Conservation (phyloP, 2,888 invertebrate genomes). For the Chalcis sispes region DNA sequence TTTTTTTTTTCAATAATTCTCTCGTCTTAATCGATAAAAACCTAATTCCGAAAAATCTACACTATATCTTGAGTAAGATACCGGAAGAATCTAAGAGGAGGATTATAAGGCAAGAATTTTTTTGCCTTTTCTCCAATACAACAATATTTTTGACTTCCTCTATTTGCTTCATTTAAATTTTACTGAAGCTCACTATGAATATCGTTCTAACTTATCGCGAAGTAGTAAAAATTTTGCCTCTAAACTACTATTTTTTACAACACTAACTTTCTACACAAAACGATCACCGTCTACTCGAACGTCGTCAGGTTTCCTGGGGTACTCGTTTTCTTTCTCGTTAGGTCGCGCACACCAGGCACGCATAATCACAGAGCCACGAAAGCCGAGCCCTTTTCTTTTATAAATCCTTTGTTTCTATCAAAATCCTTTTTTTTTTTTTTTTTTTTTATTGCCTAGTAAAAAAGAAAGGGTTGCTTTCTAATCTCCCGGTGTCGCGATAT, state of each 20-base stretch:
- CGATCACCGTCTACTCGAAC: conserved; percentile 53
- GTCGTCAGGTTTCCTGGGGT: conserved; percentile 54
- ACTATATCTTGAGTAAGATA: background rate
- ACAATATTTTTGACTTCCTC: background rate
- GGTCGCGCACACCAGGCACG: conserved; percentile 51
- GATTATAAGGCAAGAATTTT: conserved; percentile 16
- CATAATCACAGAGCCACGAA: conserved; percentile 52
- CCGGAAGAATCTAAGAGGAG: background rate
- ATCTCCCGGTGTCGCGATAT: conserved; percentile 55
- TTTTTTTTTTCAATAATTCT: background rate
- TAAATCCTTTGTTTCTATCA: background rate
- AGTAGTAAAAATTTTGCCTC: conserved; percentile 6
- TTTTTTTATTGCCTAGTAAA: background rate
- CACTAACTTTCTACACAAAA: conserved; percentile 49
- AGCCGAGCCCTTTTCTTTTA: background rate
- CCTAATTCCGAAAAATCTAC: background rate
- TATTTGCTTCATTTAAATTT: conserved; percentile 29
- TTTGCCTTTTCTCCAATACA: conserved; percentile 12
- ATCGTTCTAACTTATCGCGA: conserved; percentile 5
- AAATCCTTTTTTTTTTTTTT: no score
- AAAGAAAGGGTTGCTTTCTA: conserved; percentile 21
- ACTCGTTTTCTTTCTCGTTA: conserved; percentile 39
- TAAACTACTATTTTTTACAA: conserved; percentile 2
- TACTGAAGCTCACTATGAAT: background rate
- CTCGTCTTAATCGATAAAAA: background rate